These are phyloP conservation scores for Cyprinodon brontotheroides DNA, from an alignment of 2,113 vertebrate species.

Conservation along the genomic window DNA sequence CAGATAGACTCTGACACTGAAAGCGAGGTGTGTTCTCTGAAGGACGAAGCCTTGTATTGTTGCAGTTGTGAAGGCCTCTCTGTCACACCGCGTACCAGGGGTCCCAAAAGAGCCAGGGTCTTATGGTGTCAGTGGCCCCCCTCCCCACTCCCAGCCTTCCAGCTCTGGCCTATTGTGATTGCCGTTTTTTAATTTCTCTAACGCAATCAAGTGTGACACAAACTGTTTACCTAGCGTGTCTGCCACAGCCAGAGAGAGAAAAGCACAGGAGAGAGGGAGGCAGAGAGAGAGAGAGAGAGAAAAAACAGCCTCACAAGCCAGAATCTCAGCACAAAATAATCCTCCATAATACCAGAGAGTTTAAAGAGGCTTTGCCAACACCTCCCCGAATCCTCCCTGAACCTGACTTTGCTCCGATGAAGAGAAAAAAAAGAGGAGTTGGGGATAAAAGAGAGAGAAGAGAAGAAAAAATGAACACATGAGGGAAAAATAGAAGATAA, in stretches of 20 bases:
- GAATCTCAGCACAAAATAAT: slow-evolving; percentile 82
- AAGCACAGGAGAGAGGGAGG: slow-evolving; percentile 33
- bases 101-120: slow-evolving; percentile 83
- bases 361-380: slow-evolving; percentile 82
- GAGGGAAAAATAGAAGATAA: slow-evolving; percentile 60
- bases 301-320: slow-evolving; percentile 64
- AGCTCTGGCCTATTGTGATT: slow-evolving; percentile 77
- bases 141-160: slow-evolving; percentile 53
- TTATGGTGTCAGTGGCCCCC: slow-evolving; percentile 77
- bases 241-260: slow-evolving; percentile 76
- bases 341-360: slow-evolving; percentile 80
- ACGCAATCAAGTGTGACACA: slow-evolving; percentile 84
- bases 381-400: slow-evolving; percentile 49
- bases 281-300: slow-evolving; percentile 20
- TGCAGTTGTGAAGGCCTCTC: slow-evolving; percentile 85
- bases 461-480: background rate
- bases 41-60: slow-evolving; percentile 90
- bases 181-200: slow-evolving; percentile 83
- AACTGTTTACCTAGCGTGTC: slow-evolving; percentile 83
- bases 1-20: slow-evolving; percentile 91
- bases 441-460: slow-evolving; percentile 63
- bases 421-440: slow-evolving; percentile 42
- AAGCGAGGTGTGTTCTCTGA: slow-evolving; percentile 88
- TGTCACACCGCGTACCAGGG: slow-evolving; percentile 88
- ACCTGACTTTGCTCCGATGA: slow-evolving; percentile 67